Base-by-base conservation (phyloP, 2,888 invertebrate species). In the Tachystola acroxantha region DNA sequence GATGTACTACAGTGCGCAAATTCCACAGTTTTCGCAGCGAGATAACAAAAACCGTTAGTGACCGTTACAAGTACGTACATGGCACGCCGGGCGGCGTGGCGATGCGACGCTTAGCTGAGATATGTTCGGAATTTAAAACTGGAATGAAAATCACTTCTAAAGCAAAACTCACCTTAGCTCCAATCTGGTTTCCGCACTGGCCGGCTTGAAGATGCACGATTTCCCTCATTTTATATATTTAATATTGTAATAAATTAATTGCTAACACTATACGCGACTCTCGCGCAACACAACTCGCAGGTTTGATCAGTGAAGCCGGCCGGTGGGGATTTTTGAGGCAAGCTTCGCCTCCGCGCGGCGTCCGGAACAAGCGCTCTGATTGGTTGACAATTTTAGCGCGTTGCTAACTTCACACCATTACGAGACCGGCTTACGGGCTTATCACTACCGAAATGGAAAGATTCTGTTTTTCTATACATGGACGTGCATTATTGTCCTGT, bases 101-200 rank as follows among this genome's bases (percentile, higher is more conserved):
- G n/a, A n/a, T n/a, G n/a, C n/a, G n/a, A n/a, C n/a, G n/a, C n/a
- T n/a, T n/a, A n/a, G 3, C 10, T 25, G 33, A 36, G 13, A 28
- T 27, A 32, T 31, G 11, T 10, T n/a, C 2, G 13, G 20, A 27
- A 32, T 7, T 35, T 26, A 24, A 41, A n/a, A n/a, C n/a, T n/a
- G n/a, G n/a, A n/a, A n/a, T n/a, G n/a, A n/a, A n/a, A n/a, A n/a
- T n/a, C n/a, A n/a, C n/a, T 25, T 48, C 34, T 22, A 37, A 30
- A 25, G 6, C 16, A 3, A 29, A 33, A 58, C 62, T 68, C 63
- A 88, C 88, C 81, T 86, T 88, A 62, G 88, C 86, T 78, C 94
- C 94, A 68, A 94, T 94, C 86, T 94, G 94, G 88, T 94, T 94
- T 48, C 94, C 94, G 86, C 94, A 94, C 74, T 94, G 94, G 61